A percentile compares a stretch with the other conserved stretches of the same genome.
Conservation (phyloP, 2,113 vertebrate species). For the Albula glossodonta region DNA sequence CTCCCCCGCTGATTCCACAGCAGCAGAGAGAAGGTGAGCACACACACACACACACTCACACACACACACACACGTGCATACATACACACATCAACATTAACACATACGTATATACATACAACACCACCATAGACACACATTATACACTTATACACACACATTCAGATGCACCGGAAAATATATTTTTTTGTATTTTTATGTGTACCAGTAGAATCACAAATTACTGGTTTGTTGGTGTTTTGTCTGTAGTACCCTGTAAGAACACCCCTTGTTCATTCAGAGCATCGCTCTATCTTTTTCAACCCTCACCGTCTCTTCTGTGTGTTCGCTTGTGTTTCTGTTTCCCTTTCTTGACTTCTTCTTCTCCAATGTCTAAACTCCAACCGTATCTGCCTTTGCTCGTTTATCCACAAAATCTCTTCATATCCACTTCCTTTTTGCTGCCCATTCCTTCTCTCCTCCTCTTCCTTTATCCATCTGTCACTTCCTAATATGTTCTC, state of each 20-base stretch:
- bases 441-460: neutral
- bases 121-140: neutral
- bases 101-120: neutral
- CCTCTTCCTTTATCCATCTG: neutral
- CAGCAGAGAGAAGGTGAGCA: constrained; percentile 98
- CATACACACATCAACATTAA: neutral
- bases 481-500: neutral
- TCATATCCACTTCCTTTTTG: neutral
- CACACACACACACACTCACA: constrained; percentile 21
- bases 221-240: too few species aligned
- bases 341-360: neutral
- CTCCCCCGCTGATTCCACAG: constrained; percentile 96
- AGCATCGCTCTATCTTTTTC: neutral
- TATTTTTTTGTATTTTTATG: neutral
- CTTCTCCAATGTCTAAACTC: neutral
- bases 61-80: constrained; percentile 3
- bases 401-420: neutral
- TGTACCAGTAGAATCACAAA: too few species aligned
- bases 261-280: too few species aligned
- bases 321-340: constrained; percentile 23
- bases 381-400: neutral
- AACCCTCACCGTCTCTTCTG: constrained; percentile 33
- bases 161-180: neutral
- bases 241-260: too few species aligned
- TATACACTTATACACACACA: neutral